Evolutionary conservation across 53 echinoderm and acorn worm genomes (phyloP).

Genomic region (Astropecten irregularis): DNA sequence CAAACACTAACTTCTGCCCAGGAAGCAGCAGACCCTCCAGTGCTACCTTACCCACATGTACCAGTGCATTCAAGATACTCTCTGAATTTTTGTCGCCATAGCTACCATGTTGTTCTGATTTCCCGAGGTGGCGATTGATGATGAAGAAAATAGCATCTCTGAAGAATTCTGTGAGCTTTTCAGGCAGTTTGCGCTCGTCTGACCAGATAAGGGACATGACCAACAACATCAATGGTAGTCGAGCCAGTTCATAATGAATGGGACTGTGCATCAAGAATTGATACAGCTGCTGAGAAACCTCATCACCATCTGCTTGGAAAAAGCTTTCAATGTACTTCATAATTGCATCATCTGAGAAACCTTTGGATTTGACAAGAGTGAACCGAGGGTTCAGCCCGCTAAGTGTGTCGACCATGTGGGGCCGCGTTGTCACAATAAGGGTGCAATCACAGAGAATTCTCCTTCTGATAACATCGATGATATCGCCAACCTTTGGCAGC

Average conservation of each 20-base stretch:
- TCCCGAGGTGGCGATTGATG: constrained; percentile 2
- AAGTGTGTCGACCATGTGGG: background rate
- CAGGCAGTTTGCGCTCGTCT: too few relatives aligned
- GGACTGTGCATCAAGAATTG: too few relatives aligned
- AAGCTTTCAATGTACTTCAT: constrained; percentile 29
- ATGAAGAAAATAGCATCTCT: background rate
- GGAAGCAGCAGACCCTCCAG: too few relatives aligned
- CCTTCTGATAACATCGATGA: constrained; percentile 11
- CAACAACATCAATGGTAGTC: too few relatives aligned
- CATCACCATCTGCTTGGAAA: background rate
- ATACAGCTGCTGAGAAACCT: too few relatives aligned
- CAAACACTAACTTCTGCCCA: too few relatives aligned
- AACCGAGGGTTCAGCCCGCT: background rate
- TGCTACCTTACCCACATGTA: too few relatives aligned
- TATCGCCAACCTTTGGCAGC: background rate
- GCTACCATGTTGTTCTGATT: background rate
- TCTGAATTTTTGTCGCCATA: background rate
- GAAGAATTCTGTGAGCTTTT: too few relatives aligned
- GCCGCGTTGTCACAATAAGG: constrained; percentile 43
- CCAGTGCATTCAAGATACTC: background rate
- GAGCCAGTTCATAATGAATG: too few relatives aligned
- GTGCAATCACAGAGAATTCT: background rate
- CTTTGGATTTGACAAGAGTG: too few relatives aligned
- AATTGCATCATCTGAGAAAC: constrained; percentile 29
- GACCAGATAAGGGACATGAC: too few relatives aligned